Conservation (phyloP, 2,113 vertebrate species). For the Thunnus maccoyii region DNA sequence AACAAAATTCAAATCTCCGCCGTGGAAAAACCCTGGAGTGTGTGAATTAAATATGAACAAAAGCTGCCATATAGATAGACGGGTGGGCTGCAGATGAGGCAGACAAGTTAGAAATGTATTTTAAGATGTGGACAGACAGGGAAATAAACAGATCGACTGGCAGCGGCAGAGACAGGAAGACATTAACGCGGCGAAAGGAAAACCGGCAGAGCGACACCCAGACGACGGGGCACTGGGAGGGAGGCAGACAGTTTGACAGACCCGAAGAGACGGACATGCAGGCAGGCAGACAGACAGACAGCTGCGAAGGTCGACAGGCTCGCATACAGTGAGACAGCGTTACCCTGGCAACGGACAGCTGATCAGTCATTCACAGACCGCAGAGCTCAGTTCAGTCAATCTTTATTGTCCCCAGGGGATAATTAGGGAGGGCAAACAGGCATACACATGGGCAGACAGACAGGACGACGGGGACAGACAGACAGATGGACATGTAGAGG, state of each 20-base stretch:
- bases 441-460: background rate
- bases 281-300: constrained; percentile 36
- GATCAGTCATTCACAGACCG: constrained; percentile 57
- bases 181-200: background rate
- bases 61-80: constrained; percentile 21
- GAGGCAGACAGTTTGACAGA: constrained; percentile 19
- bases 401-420: constrained; percentile 54
- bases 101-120: constrained; percentile 16
- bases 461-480: background rate
- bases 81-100: background rate
- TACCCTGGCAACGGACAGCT: constrained; percentile 54
- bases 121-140: background rate
- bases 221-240: background rate
- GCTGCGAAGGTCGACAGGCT: constrained; percentile 59
- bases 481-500: background rate
- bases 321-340: constrained; percentile 46
- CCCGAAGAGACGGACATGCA: background rate
- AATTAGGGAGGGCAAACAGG: constrained; percentile 57
- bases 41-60: constrained; percentile 57
- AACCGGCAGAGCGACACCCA: constrained; percentile 1
- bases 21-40: constrained; percentile 3
- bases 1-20: constrained; percentile 47
- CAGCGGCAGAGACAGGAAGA: background rate
- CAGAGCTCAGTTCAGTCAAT: constrained; percentile 59
- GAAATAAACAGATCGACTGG: too few species aligned